Evolutionary conservation across 2,113 vertebrate genomes (phyloP).

Genomic region (Entosphenus tridentatus): DNA sequence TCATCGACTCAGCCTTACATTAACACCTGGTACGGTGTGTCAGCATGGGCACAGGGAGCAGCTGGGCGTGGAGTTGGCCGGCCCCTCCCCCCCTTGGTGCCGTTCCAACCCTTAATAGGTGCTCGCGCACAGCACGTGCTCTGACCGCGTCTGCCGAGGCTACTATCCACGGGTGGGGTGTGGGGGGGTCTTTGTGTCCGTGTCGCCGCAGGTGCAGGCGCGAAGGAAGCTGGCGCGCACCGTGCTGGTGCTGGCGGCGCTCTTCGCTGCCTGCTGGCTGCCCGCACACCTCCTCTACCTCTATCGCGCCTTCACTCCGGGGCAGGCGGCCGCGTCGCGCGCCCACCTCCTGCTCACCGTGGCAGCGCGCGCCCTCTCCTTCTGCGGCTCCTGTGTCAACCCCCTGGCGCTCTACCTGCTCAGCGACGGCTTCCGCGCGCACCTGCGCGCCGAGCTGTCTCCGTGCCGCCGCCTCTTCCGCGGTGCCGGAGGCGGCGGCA

Average conservation of each 20-base stretch:
- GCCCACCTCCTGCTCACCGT: slow-evolving; percentile 53
- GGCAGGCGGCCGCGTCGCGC: slow-evolving; percentile 39
- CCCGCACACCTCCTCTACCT: slow-evolving; percentile 71
- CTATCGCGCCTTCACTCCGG: slow-evolving; percentile 72
- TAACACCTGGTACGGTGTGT: no score
- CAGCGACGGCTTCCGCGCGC: slow-evolving; percentile 58
- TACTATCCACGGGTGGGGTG: no score
- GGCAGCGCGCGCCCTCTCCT: slow-evolving; percentile 53
- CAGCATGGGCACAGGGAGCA: no score
- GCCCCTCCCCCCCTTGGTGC: no score
- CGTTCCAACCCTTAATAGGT: no score
- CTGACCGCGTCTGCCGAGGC: no score
- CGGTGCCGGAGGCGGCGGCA: slow-evolving; percentile 23
- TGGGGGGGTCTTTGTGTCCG: slow-evolving; percentile 11
- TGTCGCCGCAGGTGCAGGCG: slow-evolving; percentile 51
- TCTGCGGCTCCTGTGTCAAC: slow-evolving; percentile 74
- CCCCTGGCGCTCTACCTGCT: slow-evolving; percentile 74
- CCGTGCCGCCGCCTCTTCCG: no score
- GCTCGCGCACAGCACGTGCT: no score
- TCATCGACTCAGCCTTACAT: no score
- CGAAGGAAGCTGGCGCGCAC: slow-evolving; percentile 75
- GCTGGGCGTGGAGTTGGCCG: no score
- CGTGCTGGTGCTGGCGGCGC: slow-evolving; percentile 62
- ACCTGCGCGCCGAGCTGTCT: slow-evolving; percentile 56
- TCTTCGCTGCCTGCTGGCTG: slow-evolving; percentile 68